Base-by-base conservation (phyloP, 2,113 vertebrate species). In the Nothobranchius kuhntae region DNA sequence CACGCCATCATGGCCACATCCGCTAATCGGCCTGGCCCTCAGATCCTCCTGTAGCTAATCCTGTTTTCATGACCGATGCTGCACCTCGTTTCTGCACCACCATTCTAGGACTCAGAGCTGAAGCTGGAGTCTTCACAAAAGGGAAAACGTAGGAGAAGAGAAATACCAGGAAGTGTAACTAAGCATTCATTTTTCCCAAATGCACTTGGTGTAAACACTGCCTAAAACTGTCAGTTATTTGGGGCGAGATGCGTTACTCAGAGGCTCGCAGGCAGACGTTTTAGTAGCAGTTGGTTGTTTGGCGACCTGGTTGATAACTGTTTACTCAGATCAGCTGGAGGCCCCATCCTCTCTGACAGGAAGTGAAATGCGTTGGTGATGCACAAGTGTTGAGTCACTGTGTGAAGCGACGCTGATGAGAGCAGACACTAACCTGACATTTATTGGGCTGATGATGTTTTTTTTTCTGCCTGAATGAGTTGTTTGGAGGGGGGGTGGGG, bases 361-460 rank as follows among this genome's bases (percentile, higher is more conserved):
- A 61, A 56, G 57, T 64, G 69, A 78, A 73, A 61, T 17, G 67
- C 30, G 12, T 21, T 36, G 47, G 4, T 59, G 59, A 59, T 54
- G 58, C 13, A 26, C 14, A 24, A 58, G 40, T 2, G 48, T 65
- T 75, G 78, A 84, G 64, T 81, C 82, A 78, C 68, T 9, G 50
- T 4, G 9, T 35, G 68, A 73, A 68, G 42, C 42, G 46, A 21
- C 17, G 21, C 56, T 76, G 68, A 76, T 53, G 44, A 73, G 58
- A 35, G 59, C 55, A 68, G 73, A 68, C 61, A 26, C 26, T 50
- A 69, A 69, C 67, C 61, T 75, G 76, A 80, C 71, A 65, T 83
- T 83, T 70, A 63, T 77, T 70, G 17, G 58, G 70, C 60, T 58
- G 65, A 45, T 6, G 52, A 77, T 58, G 14, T 10, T 66, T 75